Base-by-base conservation (phyloP, 2,888 invertebrate genomes). In the Chrysolina americana region DNA sequence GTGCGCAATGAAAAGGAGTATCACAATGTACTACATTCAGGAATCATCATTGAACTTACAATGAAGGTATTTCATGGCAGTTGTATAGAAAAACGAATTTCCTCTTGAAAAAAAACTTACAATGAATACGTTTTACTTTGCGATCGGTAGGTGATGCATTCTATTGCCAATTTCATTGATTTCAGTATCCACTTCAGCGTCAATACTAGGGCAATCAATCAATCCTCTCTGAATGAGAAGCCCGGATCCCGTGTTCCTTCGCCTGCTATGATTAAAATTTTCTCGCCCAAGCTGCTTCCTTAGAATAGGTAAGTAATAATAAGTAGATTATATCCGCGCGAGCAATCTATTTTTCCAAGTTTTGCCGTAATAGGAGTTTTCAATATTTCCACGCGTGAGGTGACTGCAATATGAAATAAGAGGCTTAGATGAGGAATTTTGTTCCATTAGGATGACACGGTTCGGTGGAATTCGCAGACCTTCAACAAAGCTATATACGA, bases 271-370 rank as follows among this genome's bases (percentile, higher is more conserved):
- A 21, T 53, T 21, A 0, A 13, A 53, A 53, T 23, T 11, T 8
- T 53, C 13, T 10, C 11, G 19, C 13, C 11, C 21, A 53, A 53
- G 19, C 2, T 53, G 17, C 17, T 53, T 53, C 21, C 21, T 10
- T 21, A 4, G 19, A 21, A 53, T 17, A 53, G 13, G 11, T 53
- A 53, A 10, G 21, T 53, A 53, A 53, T 53, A 53, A 53, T 53
- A 53, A 53, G 53, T 4, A 53, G 53, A 53, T 53, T 53, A 53
- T 53, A 21, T 53, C 53, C 53, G 53, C 11, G 53, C 11, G 21
- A 53, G 53, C 11, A 23, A 5, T 53, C 21, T 21, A 53, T 53
- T 23, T 53, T 21, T 23, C 21, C 53, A 53, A 53, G 23, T 53
- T 21, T 53, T 21, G 21, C 19, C 17, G 21, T 53, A 53, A 53